Conservation (phyloP, 2,797 vertebrate genomes). For the Lateolabrax maculatus region DNA sequence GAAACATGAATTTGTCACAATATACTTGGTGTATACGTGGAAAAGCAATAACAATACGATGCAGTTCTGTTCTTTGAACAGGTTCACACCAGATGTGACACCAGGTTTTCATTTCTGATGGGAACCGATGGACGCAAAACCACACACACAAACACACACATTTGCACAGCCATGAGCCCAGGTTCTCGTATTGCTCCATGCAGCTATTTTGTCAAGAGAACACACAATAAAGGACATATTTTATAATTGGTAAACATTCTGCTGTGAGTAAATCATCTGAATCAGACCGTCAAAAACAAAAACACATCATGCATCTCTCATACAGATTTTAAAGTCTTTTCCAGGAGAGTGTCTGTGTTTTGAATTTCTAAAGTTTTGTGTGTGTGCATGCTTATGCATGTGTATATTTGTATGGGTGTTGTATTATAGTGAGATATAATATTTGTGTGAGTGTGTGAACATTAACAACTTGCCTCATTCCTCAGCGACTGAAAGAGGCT, state of each 20-base stretch:
- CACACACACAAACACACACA: background rate
- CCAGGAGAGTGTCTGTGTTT: conserved; percentile 2
- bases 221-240: conserved; percentile 55
- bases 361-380: conserved; percentile 10
- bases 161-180: conserved; percentile 2
- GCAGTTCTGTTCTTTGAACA: conserved; percentile 28
- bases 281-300: conserved; percentile 51
- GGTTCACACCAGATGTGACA: conserved; percentile 55
- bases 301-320: conserved; percentile 28
- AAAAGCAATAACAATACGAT: background rate
- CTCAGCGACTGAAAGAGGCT: conserved; percentile 66
- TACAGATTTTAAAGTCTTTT: background rate
- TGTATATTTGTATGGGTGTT: conserved; percentile 22
- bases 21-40: background rate
- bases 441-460: conserved; percentile 53
- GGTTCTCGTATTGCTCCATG: conserved; percentile 41
- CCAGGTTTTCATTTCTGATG: conserved; percentile 21
- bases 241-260: conserved; percentile 43
- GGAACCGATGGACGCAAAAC: conserved; percentile 36
- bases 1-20: background rate
- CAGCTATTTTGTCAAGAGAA: conserved; percentile 46
- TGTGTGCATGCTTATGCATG: background rate
- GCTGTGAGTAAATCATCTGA: conserved; percentile 51
- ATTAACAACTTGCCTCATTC: conserved; percentile 63
- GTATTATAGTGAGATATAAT: conserved; percentile 45